Base-by-base conservation (phyloP, 2,797 vertebrate genomes). In the Anguilla marmorata region DNA sequence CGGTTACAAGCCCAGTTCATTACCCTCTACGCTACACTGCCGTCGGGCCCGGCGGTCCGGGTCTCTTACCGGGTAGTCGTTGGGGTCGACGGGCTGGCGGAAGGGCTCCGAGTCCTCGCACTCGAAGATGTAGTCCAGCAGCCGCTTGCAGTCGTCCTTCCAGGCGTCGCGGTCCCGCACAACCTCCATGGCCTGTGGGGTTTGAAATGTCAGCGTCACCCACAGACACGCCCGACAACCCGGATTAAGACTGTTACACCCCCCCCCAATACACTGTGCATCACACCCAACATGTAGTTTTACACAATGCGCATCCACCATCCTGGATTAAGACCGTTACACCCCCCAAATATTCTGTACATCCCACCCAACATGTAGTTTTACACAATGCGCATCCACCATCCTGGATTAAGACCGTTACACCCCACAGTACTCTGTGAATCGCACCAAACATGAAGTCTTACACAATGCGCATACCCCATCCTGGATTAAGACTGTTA, bases 71-170 rank as follows among this genome's bases (percentile, higher is more conserved):
- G 98, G 97, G 93, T 99, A 99, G 84, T 97, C 97, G 87, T 96
- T 93, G 88, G 97, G 96, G 94, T 99, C 97, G 92, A 99, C 98
- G 0, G 98, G 97, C 88, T 97, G 96, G 74, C 98, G 97, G 94
- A 99, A 99, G 3, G 98, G 98, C 88, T 99, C 98, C 0, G 98
- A 99, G 95, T 99, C 99, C 93, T 99, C 98, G 90, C 98, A 98
- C 2, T 98, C 96, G 90, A 99, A 97, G 92, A 99, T 97, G 92
- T 98, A 96, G 91, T 97, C 96, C 89, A 99, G 92, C 85, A 99
- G 94, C 33, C 93, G 96, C 93, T 96, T 98, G 93, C 98, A 99
- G 69, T 97, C 96, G 1, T 96, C 97, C 93, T 98, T 99, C 99
- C 99, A 99, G 63, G 95, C 95, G 33, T 96, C 97, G 91, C 97